Evolutionary conservation across 1,140 invertebrate genomes (phyloP).

Genomic region (Drosophila tsacasi): DNA sequence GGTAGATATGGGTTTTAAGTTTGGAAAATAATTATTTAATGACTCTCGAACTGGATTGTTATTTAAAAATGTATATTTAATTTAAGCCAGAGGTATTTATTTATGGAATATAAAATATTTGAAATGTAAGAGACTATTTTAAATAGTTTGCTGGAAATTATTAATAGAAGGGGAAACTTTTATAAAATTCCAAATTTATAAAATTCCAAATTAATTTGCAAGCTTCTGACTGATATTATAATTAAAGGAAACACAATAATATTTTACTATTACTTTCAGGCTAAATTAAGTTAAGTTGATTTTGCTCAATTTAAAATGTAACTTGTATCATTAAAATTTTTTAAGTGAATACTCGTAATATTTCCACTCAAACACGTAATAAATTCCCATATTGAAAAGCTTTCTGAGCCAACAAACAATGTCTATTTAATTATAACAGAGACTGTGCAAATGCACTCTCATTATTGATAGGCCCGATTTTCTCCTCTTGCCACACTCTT

Average conservation of each 20-base stretch:
- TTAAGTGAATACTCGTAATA: background rate
- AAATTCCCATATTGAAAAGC: background rate
- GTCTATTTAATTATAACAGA: slow-evolving; percentile 16
- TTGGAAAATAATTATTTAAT: background rate
- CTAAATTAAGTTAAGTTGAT: background rate
- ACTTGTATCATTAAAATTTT: no score
- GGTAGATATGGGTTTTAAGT: background rate
- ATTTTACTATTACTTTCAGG: background rate
- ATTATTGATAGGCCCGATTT: slow-evolving; percentile 15
- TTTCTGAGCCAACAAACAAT: background rate
- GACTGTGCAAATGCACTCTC: slow-evolving; percentile 20
- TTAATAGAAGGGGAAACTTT: no score
- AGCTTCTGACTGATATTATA: no score
- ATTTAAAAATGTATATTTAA: background rate
- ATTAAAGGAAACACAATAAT: background rate
- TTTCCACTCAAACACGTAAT: background rate
- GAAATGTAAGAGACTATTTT: no score
- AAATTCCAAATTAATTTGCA: no score
- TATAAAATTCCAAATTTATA: no score
- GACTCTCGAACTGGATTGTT: background rate
- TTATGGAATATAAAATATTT: no score
- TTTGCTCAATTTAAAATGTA: no score
- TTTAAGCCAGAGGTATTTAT: background rate
- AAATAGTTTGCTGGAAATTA: no score
- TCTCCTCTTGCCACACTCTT: slow-evolving; percentile 3